These are phyloP conservation scores for Baryphthengus martii DNA, from an alignment of 2,113 vertebrate species.

Conservation along the genomic window DNA sequence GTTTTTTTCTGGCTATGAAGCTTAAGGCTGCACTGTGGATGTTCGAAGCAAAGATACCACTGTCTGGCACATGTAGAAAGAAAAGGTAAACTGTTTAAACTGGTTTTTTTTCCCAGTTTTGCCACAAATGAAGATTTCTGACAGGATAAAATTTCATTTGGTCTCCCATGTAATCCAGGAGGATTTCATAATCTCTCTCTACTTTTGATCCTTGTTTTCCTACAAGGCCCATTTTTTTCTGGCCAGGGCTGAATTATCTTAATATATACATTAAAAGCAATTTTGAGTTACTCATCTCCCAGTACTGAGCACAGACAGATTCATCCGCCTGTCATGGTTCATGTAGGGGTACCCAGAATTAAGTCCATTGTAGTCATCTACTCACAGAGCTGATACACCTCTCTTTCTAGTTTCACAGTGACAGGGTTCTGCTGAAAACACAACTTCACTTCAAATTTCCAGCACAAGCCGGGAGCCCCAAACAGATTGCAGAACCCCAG, in stretches of 20 bases:
- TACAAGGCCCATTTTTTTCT: background rate
- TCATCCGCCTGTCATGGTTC: background rate
- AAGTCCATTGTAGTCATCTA: background rate
- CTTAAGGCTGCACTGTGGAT: background rate
- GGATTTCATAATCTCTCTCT: background rate
- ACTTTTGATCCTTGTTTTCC: background rate
- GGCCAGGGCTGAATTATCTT: background rate
- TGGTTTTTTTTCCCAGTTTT: background rate
- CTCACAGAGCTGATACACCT: background rate
- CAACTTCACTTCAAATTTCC: background rate
- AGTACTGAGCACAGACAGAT: background rate
- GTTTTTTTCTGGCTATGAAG: background rate
- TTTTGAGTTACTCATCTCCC: background rate
- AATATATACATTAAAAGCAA: background rate
- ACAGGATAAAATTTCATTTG: background rate
- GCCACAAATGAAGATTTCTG: background rate
- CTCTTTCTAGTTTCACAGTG: background rate
- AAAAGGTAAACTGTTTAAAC: background rate
- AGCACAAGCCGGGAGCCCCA: accelerated
- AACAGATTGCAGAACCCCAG: background rate
- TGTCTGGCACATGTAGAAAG: background rate
- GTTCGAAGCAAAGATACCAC: background rate
- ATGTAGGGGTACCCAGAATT: background rate
- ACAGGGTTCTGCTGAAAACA: background rate
- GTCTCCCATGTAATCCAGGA: background rate